Conservation (phyloP, 2,113 vertebrate species). For the Elanoides forficatus region DNA sequence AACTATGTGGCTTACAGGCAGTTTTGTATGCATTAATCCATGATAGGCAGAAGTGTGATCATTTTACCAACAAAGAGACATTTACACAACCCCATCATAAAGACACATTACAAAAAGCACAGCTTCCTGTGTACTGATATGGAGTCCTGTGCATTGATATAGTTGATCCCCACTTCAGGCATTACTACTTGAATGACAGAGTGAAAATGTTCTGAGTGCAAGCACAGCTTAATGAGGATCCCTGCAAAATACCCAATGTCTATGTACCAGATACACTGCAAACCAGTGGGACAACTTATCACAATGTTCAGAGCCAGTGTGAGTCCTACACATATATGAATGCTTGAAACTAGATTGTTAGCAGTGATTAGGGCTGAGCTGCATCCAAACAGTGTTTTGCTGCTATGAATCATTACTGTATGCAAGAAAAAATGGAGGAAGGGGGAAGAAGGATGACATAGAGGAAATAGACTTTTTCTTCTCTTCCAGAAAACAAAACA, state of each 20-base stretch:
- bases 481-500: neutral
- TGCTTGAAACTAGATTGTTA: neutral
- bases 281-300: neutral
- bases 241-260: neutral
- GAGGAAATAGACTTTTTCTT: neutral
- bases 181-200: neutral
- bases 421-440: neutral
- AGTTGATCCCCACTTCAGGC: neutral
- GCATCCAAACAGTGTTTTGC: neutral
- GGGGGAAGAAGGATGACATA: neutral
- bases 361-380: neutral
- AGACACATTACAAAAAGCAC: neutral
- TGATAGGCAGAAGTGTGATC: neutral
- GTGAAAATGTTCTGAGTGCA: neutral
- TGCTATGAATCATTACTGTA: too few relatives aligned
- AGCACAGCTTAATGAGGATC: neutral
- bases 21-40: neutral
- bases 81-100: neutral
- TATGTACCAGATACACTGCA: neutral
- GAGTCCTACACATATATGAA: neutral
- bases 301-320: neutral
- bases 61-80: neutral
- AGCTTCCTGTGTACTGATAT: neutral
- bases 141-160: neutral
- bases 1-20: fast-evolving